Percentiles rank a stretch among this genome's conserved stretches.
phyloP scores from a whole-genome alignment of 2,888 invertebrate genomes.

The Saturnia japonica region DNA sequence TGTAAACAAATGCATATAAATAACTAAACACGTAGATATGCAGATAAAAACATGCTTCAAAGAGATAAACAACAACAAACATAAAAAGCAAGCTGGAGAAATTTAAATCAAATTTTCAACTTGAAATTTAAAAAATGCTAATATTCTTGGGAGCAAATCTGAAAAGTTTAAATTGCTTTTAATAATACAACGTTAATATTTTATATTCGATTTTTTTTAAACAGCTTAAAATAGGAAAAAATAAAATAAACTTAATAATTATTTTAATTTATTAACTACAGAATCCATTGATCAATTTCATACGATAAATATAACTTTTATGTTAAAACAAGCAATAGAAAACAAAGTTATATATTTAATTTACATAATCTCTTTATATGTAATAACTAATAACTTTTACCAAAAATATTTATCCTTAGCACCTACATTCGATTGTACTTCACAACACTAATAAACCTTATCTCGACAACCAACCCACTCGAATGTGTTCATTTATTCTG shows the following conservation, averaged over 20 bases:
- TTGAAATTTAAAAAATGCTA: constrained; percentile 63
- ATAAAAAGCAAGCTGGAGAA: constrained; percentile 32
- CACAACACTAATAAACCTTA: constrained; percentile 66
- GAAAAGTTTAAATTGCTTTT: constrained; percentile 49
- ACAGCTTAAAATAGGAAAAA: constrained; percentile 30
- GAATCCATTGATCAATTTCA: constrained; percentile 26
- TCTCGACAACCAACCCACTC: constrained; percentile 62
- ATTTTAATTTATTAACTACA: constrained; percentile 46
- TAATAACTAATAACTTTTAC: constrained; percentile 30
- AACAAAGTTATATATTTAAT: constrained; percentile 42
- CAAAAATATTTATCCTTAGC: constrained; percentile 44
- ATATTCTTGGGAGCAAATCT: constrained; percentile 80
- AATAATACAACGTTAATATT: not conserved
- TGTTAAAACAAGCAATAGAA: constrained; percentile 17
- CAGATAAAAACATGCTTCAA: constrained; percentile 31
- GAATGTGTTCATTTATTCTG: constrained; percentile 63
- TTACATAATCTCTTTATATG: constrained; percentile 40
- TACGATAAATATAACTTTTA: constrained; percentile 22
- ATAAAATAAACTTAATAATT: constrained; percentile 37
- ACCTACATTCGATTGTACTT: constrained; percentile 50
- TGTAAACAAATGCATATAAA: constrained; percentile 11
- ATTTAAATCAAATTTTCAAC: constrained; percentile 23
- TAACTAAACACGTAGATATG: not conserved
- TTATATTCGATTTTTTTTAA: not conserved
- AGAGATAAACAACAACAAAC: too few relatives aligned